phyloP scores from a whole-genome alignment of 2,797 vertebrate species.

The Glossophaga mutica region DNA sequence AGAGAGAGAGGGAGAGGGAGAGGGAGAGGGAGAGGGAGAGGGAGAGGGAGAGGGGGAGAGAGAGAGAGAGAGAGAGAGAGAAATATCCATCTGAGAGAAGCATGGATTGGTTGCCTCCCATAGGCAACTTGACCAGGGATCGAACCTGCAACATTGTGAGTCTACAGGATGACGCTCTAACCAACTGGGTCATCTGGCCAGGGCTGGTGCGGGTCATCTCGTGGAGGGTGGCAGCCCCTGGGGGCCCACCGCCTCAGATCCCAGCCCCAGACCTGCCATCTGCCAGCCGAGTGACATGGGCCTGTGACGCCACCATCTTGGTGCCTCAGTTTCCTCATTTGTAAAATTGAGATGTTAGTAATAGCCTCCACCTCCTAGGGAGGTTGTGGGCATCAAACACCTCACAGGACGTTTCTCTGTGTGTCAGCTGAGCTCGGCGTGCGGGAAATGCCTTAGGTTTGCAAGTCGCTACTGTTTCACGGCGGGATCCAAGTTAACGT shows the following conservation, averaged over 20 bases:
- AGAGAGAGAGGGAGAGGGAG: no score
- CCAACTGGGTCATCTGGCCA: no score
- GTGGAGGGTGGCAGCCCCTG: background rate
- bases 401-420: background rate
- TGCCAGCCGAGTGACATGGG: accelerated
- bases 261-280: no score
- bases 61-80: no score
- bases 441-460: background rate
- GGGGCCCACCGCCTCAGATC: background rate
- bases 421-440: background rate
- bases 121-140: background rate
- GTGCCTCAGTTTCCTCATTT: background rate
- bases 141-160: background rate
- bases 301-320: no score
- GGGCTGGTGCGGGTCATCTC: background rate
- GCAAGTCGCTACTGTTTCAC: accelerated
- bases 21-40: no score
- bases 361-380: no score
- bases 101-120: background rate
- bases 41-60: no score
- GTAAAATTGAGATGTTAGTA: background rate
- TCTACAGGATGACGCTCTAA: background rate
- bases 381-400: background rate
- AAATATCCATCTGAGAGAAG: no score
- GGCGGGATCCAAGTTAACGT: background rate